These are phyloP conservation scores for Diplosoma virens DNA, from an alignment of 23 tunicate species.

Conservation along the genomic window DNA sequence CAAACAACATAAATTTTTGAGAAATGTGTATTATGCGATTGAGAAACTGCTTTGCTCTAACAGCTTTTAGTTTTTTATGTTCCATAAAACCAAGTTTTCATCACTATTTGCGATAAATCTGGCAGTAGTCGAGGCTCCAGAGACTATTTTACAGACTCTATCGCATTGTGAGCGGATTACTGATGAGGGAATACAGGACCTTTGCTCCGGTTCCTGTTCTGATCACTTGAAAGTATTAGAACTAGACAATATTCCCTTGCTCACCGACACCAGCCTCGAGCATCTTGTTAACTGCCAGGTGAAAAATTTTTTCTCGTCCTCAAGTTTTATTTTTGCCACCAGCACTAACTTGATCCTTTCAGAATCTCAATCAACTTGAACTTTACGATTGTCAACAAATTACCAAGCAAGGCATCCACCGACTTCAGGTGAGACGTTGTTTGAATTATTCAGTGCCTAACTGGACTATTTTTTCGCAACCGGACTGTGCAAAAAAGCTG, in stretches of 20 bases:
- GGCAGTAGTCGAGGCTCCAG: too few relatives aligned
- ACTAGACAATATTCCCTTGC: constrained; percentile 90
- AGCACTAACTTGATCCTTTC: background rate
- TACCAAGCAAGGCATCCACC: constrained; percentile 57
- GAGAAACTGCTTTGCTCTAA: too few relatives aligned
- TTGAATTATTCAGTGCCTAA: background rate
- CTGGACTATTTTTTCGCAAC: too few relatives aligned
- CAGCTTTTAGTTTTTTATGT: too few relatives aligned
- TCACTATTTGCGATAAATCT: too few relatives aligned
- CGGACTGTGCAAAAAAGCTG: too few relatives aligned
- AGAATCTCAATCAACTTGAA: constrained; percentile 82
- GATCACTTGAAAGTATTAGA: constrained; percentile 70
- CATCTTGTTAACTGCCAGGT: constrained; percentile 77
- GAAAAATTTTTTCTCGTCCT: too few relatives aligned
- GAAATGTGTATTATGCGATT: too few relatives aligned
- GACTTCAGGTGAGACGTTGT: constrained; percentile 46
- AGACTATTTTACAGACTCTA: too few relatives aligned
- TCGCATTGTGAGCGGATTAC: constrained; percentile 95
- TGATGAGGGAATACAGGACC: constrained; percentile 86
- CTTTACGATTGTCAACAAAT: constrained; percentile 93
- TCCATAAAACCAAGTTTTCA: too few relatives aligned
- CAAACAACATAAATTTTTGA: too few relatives aligned
- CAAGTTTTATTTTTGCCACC: background rate
- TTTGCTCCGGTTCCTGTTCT: constrained; percentile 52
- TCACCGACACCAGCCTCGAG: constrained; percentile 71